Evolutionary conservation across 1,140 invertebrate genomes (phyloP), one percentile per base, ranked within the genome.

Genomic region (Macrotrachela quadricornifera): DNA sequence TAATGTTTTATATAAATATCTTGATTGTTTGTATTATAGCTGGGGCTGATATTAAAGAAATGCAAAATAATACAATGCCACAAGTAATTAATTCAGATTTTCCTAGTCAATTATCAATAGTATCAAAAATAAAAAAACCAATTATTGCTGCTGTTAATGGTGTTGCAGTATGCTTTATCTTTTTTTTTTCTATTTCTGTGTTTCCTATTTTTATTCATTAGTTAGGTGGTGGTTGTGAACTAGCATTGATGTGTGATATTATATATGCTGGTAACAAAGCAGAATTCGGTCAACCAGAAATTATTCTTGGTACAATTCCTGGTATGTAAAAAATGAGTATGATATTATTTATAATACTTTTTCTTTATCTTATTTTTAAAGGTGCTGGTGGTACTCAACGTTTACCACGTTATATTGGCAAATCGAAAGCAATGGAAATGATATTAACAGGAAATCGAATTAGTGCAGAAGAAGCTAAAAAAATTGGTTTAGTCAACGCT

Each of bases 221-320:
- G 78, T 71, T 95, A 13, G 90, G 92, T 30, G 92, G 92, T 49
- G 92, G 92, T 1, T 95, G 87, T 72, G 92, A 99, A 69, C 61
- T 97, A 21, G 90, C 91, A 0, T 95, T 97, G 90, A 88, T 96
- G 79, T 96, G 91, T 68, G 92, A 99, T 64, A 95, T 97, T 16
- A 94, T 97, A 58, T 94, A 95, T 69, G 92, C 92, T 8, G 87
- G 90, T 2, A 88, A 96, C 56, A 92, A 87, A 61, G 91, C 92
- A 12, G 85, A 82, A 65, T 97, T 99, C 71, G 87, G 86, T 0
- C 92, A 97, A 66, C 92, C 92, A 1, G 92, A 99, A 76, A 92
- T 99, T 61, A 76, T 78, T 17, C 77, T 97, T 60, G 92, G 91
- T 17, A 95, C 87, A 0, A 95, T 96, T 68, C 92, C 92, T 59